Base-by-base conservation (phyloP, 2,888 invertebrate genomes). In the Phengaris alcon region DNA sequence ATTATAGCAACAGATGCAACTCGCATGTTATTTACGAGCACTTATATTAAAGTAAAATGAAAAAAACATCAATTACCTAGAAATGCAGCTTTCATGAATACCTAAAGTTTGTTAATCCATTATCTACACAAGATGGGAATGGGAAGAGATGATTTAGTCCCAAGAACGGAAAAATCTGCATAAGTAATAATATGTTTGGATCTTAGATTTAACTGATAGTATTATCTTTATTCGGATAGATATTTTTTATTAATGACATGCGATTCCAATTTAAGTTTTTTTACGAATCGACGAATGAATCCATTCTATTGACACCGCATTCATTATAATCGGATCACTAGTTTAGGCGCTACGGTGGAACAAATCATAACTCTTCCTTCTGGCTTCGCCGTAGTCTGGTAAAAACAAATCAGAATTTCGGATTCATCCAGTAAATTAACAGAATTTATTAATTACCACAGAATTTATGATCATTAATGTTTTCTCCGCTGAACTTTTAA, bases 1-100 rank as follows among this genome's bases (percentile, higher is more conserved):
- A 78, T 81, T 79, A 76, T 78, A 64, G 77, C 78, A 75, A 75
- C 73, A 77, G 77, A 75, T 75, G 70, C 72, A 72, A 35, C 64
- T 64, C 64, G 70, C 44, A 68, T 74, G 73, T 75, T 77, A 59
- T 46, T 74, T 64, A 55, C 73, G 15, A 73, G 35, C 64, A 44
- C 64, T 35, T 64, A 35, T 64, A 64, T 64, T 44, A 64, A 35
- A 64, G 64, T 64, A 13, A 64, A 59, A 64, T 64, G 64, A 64
- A 64, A 64, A 64, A 64, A 13, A 64, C 64, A 64, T 64, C 35
- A 35, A 64, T 64, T 35, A 64, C 64, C 12, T 44, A 64, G 12
- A 44, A 64, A 64, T 64, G 64, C 8, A 35, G 9, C 35, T 64
- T 64, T 64, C 13, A 35, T 64, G 12, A 64, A 12, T 13, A 13